Base-by-base conservation (phyloP, 1,140 invertebrate genomes). In the Zaprionus inermis region DNA sequence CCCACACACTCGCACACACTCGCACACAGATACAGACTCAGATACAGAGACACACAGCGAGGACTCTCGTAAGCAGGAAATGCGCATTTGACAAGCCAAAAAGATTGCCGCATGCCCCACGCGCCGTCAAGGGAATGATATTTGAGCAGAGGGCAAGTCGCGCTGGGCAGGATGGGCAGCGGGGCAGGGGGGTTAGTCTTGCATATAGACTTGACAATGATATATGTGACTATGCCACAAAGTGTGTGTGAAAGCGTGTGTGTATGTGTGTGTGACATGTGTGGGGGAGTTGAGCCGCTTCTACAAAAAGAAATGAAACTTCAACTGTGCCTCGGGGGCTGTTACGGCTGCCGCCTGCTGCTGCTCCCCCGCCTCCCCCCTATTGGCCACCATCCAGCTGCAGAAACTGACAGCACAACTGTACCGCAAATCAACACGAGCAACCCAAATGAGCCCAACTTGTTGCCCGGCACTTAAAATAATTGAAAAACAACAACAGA, bases 41-140 rank as follows among this genome's bases (percentile, higher is more conserved):
- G 41, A 49, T 51, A 34, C 68, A 58, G 41, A 51, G n/a, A 41
- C 6, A 52, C 7, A 51, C 6, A 34, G 77, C 69, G 75, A 79
- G 83, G 83, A 83, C 83, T 88, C 74, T 88, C 74, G 67, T 79
- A 86, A 86, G 83, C 80, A 88, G 83, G 83, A 88, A 88, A 88
- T 88, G 84, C 83, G 83, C 83, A 88, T 88, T 88, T 88, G 83
- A 88, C 83, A 89, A 88, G 83, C 83, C 83, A 88, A 88, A 89
- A 88, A 86, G 83, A 88, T 83, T 86, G 83, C 79, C 83, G 68
- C 83, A 82, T 84, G 79, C 63, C 38, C 81, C 78, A 78, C 78
- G 66, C 32, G 38, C 61, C 75, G 69, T 79, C 83, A 83, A 71
- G 83, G 83, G 83, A 86, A 79, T 88, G 83, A 88, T 88, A 79